Evolutionary conservation across 2,797 vertebrate genomes (phyloP).

Genomic region (Aphelocoma californica): DNA sequence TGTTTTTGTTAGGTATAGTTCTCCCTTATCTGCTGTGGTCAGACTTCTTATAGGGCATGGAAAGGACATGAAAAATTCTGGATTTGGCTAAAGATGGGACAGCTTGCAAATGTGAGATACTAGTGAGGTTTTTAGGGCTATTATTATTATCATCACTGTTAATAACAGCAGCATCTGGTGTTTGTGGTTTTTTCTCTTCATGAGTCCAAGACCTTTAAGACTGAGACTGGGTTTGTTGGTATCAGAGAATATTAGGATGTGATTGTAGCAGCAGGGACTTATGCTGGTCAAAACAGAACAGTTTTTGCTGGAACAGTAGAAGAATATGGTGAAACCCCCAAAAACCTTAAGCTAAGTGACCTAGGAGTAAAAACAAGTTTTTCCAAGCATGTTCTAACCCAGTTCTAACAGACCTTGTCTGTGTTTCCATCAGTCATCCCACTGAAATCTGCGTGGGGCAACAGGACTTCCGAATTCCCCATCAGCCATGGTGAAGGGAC

Average conservation of each 20-base stretch:
- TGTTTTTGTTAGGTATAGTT: not conserved
- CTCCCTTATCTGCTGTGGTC: not conserved
- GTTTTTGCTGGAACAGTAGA: not conserved
- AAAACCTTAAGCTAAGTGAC: not conserved
- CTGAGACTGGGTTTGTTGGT: not conserved
- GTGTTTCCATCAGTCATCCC: not conserved
- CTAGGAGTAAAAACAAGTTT: not conserved
- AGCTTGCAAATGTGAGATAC: not conserved
- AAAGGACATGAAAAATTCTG: not conserved
- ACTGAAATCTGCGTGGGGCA: not conserved
- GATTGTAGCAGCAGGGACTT: not conserved
- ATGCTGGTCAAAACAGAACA: not conserved
- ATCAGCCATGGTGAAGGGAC: not conserved
- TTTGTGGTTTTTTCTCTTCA: not conserved
- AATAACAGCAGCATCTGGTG: not conserved
- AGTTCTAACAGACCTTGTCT: not conserved
- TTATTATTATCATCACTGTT: not conserved
- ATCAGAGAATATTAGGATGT: not conserved
- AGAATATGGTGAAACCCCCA: not conserved
- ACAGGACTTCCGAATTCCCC: not conserved
- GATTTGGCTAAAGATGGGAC: not conserved
- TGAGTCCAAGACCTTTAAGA: not conserved
- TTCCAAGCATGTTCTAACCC: not conserved
- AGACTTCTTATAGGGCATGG: not conserved
- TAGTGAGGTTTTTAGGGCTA: not conserved